These are phyloP conservation scores for Thunnus thynnus DNA, from an alignment of 2,113 vertebrate genomes.

Conservation along the genomic window DNA sequence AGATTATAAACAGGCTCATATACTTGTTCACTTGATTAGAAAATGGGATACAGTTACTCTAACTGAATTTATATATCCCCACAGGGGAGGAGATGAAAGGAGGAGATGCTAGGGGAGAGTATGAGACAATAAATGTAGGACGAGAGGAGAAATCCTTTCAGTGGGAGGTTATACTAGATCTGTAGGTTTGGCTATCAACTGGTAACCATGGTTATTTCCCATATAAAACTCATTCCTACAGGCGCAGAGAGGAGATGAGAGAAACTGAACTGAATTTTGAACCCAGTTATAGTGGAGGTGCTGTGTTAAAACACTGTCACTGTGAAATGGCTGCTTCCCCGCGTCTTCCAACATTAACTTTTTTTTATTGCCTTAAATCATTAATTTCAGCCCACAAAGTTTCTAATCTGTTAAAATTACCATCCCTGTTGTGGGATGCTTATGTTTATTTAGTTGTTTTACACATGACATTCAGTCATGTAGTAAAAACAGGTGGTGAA, in stretches of 20 bases:
- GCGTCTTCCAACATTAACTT: neutral
- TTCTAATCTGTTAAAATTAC: neutral
- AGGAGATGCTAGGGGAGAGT: constrained; percentile 9
- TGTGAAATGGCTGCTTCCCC: neutral
- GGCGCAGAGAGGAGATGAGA: neutral
- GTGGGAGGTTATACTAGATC: constrained; percentile 36
- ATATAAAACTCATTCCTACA: neutral
- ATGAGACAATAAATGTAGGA: constrained; percentile 32
- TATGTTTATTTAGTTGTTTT: neutral
- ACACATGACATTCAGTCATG: neutral
- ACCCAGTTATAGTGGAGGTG: neutral
- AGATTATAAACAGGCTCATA: constrained; percentile 17
- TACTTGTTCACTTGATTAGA: constrained; percentile 25
- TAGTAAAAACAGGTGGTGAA: too few species aligned
- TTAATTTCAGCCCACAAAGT: neutral
- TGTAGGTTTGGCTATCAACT: constrained; percentile 34
- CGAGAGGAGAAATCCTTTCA: constrained; percentile 34
- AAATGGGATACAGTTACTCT: constrained; percentile 16
- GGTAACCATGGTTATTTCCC: constrained; percentile 41
- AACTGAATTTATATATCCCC: constrained; percentile 36
- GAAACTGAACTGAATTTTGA: constrained; percentile 11
- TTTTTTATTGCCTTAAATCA: neutral
- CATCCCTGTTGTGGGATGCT: neutral
- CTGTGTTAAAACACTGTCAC: neutral
- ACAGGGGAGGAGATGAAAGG: constrained; percentile 3